These are phyloP conservation scores for Chaetura pelagica DNA, from an alignment of 2,113 vertebrate genomes.

Conservation along the genomic window DNA sequence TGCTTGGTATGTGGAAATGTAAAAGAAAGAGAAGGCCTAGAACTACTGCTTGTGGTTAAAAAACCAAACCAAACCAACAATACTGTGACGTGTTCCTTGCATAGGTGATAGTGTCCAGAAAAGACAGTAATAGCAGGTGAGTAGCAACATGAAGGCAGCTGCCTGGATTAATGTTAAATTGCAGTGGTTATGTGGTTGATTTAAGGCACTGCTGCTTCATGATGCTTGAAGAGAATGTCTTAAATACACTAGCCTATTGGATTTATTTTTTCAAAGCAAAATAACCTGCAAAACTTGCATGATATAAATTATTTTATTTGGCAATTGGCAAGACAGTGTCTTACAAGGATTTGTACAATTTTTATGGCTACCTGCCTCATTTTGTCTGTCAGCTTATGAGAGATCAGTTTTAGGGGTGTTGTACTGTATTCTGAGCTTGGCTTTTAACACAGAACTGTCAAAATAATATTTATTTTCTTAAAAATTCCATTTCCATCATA, in stretches of 20 bases:
- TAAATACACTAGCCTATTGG: neutral
- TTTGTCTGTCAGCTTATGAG: neutral
- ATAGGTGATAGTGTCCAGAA: neutral
- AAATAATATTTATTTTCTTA: neutral
- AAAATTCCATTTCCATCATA: neutral
- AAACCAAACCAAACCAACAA: too few relatives aligned
- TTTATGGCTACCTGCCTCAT: fast-evolving
- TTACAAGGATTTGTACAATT: neutral
- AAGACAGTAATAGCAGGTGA: neutral
- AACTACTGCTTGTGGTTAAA: neutral
- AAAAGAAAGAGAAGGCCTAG: neutral
- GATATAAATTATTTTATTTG: neutral
- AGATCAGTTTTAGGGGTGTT: neutral
- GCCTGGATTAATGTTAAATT: neutral
- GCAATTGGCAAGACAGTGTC: neutral
- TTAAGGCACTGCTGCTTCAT: neutral
- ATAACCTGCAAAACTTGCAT: fast-evolving
- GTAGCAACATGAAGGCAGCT: neutral
- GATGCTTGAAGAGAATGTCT: neutral
- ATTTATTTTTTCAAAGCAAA: neutral
- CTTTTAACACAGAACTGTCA: neutral
- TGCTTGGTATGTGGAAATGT: neutral
- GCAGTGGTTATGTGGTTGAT: neutral
- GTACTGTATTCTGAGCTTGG: neutral
- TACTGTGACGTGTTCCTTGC: neutral